These are phyloP conservation scores for Adelognathus sp. DNA, from an alignment of 2,888 invertebrate species.

Conservation along the genomic window DNA sequence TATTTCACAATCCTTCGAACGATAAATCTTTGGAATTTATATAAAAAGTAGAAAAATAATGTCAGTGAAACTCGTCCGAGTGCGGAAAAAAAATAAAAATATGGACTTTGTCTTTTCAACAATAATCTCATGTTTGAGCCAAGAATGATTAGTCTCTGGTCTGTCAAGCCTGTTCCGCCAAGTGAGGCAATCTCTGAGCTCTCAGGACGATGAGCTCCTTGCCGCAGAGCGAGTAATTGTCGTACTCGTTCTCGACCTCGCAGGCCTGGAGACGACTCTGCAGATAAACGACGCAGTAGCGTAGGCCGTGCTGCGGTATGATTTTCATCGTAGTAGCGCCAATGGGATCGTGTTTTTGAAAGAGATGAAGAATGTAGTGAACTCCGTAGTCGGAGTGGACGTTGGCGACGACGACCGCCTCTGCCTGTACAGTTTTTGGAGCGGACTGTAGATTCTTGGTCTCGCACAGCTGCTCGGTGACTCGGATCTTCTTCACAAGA, in stretches of 20 bases:
- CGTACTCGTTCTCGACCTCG: constrained; percentile 64
- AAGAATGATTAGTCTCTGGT: neutral
- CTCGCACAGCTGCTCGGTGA: no score
- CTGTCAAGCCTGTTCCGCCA: neutral
- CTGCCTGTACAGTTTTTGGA: constrained; percentile 51
- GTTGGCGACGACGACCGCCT: constrained; percentile 74
- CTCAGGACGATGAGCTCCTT: constrained; percentile 69
- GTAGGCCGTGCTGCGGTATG: constrained; percentile 42
- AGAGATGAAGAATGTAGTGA: constrained; percentile 71
- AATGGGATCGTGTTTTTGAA: constrained; percentile 71
- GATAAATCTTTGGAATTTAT: no score
- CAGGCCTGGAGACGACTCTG: constrained; percentile 61
- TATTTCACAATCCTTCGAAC: no score
- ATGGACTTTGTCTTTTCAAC: neutral
- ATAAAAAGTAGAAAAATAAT: no score
- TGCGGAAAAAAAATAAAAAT: no score
- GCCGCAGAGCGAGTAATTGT: constrained; percentile 61
- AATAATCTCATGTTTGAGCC: neutral
- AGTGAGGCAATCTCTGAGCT: constrained; percentile 31
- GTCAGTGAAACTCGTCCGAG: no score
- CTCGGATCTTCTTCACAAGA: no score
- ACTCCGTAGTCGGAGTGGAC: constrained; percentile 62
- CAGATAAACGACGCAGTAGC: constrained; percentile 74
- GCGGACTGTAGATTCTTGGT: no score
- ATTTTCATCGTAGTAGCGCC: constrained; percentile 63